phyloP scores from a whole-genome alignment of 2,888 invertebrate genomes.

The Bombylius major region DNA sequence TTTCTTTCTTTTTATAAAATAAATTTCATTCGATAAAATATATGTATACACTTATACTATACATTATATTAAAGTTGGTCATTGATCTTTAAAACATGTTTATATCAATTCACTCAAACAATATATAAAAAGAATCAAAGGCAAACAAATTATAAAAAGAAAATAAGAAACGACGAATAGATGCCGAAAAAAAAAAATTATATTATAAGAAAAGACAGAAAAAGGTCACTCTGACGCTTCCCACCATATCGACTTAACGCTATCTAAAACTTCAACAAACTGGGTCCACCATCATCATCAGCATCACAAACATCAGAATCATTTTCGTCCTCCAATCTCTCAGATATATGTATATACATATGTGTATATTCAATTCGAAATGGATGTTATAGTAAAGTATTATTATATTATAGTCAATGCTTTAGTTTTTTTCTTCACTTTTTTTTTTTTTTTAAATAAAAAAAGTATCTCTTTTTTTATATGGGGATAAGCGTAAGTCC shows the following conservation, averaged over 20 bases:
- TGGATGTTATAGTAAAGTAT: no score
- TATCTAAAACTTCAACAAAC: slow-evolving; percentile 5
- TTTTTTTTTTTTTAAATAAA: no score
- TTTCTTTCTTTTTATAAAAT: no score
- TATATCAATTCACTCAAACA: not conserved
- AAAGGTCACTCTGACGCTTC: slow-evolving; percentile 10
- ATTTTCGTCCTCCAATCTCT: not conserved
- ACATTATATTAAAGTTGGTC: slow-evolving; percentile 6
- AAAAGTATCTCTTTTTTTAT: not conserved
- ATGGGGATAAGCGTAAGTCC: slow-evolving; percentile 8
- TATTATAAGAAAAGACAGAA: not conserved
- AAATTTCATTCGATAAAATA: not conserved
- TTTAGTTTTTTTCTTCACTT: no score
- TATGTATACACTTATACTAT: not conserved
- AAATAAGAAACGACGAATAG: not conserved
- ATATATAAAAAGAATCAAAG: not conserved
- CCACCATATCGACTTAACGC: slow-evolving; percentile 7
- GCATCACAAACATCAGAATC: not conserved
- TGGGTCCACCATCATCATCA: slow-evolving; percentile 5
- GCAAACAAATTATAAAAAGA: not conserved
- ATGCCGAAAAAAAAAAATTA: not conserved
- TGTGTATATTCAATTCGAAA: not conserved
- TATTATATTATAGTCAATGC: no score
- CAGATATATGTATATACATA: not conserved
- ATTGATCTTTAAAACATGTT: slow-evolving; percentile 10